These are phyloP conservation scores for Ceratosolen fusciceps DNA, from an alignment of 1,140 invertebrate genomes.

Conservation along the genomic window DNA sequence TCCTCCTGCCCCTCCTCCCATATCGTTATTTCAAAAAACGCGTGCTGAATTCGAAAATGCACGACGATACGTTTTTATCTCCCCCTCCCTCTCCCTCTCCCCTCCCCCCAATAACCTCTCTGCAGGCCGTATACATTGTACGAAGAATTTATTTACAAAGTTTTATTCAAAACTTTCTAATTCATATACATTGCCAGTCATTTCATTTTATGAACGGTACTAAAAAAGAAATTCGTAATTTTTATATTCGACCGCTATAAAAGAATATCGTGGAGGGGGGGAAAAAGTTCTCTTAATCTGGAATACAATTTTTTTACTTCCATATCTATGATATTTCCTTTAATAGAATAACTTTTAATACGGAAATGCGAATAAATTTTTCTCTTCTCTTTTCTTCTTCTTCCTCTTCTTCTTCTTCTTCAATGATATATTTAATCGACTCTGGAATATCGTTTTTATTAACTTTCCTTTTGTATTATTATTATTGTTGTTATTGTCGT, in stretches of 20 bases:
- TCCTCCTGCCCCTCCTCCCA: not conserved
- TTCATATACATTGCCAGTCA: not conserved
- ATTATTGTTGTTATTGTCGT: too few relatives aligned
- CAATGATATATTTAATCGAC: not conserved
- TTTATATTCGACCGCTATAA: not conserved
- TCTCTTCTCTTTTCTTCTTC: too few relatives aligned
- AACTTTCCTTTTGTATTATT: too few relatives aligned
- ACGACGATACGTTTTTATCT: too few relatives aligned
- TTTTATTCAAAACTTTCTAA: not conserved
- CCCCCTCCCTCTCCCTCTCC: too few relatives aligned
- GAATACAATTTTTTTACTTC: not conserved
- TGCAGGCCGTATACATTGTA: too few relatives aligned
- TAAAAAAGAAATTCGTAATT: not conserved
- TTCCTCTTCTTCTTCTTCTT: too few relatives aligned
- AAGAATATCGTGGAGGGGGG: not conserved
- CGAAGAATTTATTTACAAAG: not conserved
- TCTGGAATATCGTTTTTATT: not conserved
- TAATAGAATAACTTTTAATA: not conserved
- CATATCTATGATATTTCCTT: not conserved
- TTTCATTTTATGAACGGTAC: not conserved
- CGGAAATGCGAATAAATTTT: not conserved
- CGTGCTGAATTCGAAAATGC: not conserved
- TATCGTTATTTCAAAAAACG: not conserved
- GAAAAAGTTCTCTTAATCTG: not conserved
- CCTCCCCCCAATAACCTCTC: too few relatives aligned